Conservation (phyloP, 1,140 invertebrate genomes). For the Drosophila burlai region DNA sequence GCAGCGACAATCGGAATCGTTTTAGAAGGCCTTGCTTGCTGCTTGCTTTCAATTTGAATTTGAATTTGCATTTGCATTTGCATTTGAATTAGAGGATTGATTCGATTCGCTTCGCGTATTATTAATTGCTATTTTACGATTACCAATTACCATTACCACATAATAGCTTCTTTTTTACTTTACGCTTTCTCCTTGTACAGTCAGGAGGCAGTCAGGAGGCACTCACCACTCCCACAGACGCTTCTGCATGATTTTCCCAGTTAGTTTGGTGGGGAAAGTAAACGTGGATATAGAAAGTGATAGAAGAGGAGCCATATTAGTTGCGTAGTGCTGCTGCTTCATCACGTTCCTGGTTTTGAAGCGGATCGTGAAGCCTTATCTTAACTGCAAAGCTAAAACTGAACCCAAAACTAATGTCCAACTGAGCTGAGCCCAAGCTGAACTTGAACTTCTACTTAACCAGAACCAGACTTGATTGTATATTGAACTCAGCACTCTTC, state of each 20-base stretch:
- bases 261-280: background rate
- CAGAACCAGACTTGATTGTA: background rate
- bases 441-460: background rate
- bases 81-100: slow-evolving; percentile 2
- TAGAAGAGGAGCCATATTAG: slow-evolving; percentile 30
- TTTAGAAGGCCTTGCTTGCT: slow-evolving; percentile 20
- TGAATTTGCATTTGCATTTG: background rate
- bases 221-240: background rate
- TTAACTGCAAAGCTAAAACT: slow-evolving; percentile 17
- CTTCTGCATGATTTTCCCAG: background rate
- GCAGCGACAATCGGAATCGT: slow-evolving; percentile 57
- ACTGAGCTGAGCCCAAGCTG: slow-evolving; percentile 19
- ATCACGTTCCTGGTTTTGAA: slow-evolving; percentile 9
- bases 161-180: background rate
- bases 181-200: background rate
- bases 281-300: background rate
- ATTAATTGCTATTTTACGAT: slow-evolving; percentile 25
- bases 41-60: slow-evolving; percentile 23
- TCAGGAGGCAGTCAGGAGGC: background rate
- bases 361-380: slow-evolving; percentile 34
- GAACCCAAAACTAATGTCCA: slow-evolving; percentile 4
- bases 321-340: slow-evolving; percentile 33
- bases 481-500: slow-evolving; percentile 11
- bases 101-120: slow-evolving; percentile 6
- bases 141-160: background rate